phyloP scores from a whole-genome alignment of 1,140 invertebrate genomes.

The Chironomus striatipennis region DNA sequence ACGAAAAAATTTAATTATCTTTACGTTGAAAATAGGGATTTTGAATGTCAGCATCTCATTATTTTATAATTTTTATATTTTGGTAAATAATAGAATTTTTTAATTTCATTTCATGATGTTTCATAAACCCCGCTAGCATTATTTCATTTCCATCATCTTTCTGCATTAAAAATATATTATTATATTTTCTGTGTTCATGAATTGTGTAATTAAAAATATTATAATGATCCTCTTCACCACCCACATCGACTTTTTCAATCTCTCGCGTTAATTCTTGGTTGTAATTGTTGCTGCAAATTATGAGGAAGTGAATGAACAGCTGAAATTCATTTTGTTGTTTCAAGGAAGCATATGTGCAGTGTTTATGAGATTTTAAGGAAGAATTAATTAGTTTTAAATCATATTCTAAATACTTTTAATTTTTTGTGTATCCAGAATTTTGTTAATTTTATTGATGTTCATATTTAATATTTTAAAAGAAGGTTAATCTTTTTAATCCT shows the following conservation, averaged over 20 bases:
- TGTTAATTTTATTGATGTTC: too few species aligned
- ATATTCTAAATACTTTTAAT: too few species aligned
- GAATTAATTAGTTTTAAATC: too few species aligned
- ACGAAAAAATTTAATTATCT: slow-evolving; percentile 3
- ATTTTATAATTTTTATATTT: neutral
- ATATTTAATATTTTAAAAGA: too few species aligned
- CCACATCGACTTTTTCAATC: neutral
- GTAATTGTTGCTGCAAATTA: too few species aligned
- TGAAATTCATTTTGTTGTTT: neutral
- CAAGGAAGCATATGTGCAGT: neutral
- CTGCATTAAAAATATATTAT: neutral
- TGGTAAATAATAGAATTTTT: slow-evolving; percentile 10
- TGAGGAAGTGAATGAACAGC: neutral
- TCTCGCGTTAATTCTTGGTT: neutral
- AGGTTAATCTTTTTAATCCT: neutral
- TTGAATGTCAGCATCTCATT: neutral
- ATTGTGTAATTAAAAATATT: slow-evolving; percentile 10
- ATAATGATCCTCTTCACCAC: neutral
- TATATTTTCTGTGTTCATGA: neutral
- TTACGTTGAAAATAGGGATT: neutral
- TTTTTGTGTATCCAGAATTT: too few species aligned
- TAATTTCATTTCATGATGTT: neutral
- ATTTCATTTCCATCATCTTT: neutral
- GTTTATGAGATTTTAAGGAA: too few species aligned
- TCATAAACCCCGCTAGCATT: neutral